Evolutionary conservation across 2,888 invertebrate species (phyloP), one percentile per base, ranked within the genome.

Genomic region (Neocrepidodera transversa): DNA sequence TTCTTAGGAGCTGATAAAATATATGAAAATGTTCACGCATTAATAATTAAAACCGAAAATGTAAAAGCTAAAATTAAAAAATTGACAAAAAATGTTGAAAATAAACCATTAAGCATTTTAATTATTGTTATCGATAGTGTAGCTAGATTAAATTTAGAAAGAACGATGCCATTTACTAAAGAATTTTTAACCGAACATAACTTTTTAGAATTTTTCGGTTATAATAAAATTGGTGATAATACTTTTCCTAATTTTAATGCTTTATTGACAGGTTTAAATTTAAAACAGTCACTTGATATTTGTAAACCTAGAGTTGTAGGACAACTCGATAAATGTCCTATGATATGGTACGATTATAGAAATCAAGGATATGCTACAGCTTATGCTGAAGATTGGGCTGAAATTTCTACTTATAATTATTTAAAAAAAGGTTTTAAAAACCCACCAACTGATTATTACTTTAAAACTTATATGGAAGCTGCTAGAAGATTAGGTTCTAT

Each of bases 221-320:
- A 79, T 58, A 84, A 84, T 65, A 85, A 92, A 85, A 85, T 92
- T 62, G 93, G 87, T 5, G 95, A 95, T 73, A 95, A 95, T 72
- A 95, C 95, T 0, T 93, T 91, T 73, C 93, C 95, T 0, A 97
- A 96, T 78, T 79, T 96, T 48, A 89, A 94, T 85, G 92, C 94
- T 0, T 83, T 91, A 40, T 81, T 92, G 10, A 87, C 90, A 0
- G 95, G 95, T 1, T 82, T 84, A 60, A 75, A 79, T 58, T 49
- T 61, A 35, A 20, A 20, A 10, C 45, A 49, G 38, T 54, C 50
- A 1, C 0, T 50, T 63, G 76, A 80, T 14, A 82, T 84, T 18
- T 84, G 84, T 66, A 76, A 80, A 20, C 83, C 85, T n/a, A 82
- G 45, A 51, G 73, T 75, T 30, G 45, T 79, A 49, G 83, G 84